Base-by-base conservation (phyloP, 30 jellyfish, hydroid and myxozoan genomes). In the Rhopilema esculentum region DNA sequence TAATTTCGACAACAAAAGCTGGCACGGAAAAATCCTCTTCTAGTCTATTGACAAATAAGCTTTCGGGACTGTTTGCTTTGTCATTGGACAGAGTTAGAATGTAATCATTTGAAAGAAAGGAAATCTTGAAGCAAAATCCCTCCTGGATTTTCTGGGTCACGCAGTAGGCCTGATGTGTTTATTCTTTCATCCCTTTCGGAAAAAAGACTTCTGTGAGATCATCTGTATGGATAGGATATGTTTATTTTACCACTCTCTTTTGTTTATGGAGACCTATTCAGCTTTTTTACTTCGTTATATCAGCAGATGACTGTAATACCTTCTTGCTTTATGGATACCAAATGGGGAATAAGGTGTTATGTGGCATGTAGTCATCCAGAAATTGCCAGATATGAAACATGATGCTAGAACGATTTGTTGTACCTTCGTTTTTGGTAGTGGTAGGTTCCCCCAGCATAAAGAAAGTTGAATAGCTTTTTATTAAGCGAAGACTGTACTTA, bases 1-100 rank as follows among this genome's bases (percentile, higher is more conserved):
- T 23, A 32, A 32, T 33, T 66, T 66, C 77, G 21, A 66, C 1
- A 28, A 23, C 77, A 66, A 66, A 66, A 66, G 50, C 40, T 66
- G 52, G 50, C 19, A 4, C 40, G 23, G 50, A 23, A 52, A 31
- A 57, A 78, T 65, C 88, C 66, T 18, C 0, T 78, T 76, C 66
- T 29, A 63, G 88, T 78, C 88, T 64, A 69, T 78, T 26, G 22
- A 69, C 66, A 78, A 78, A 78, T 33, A 78, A 16, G 71, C 76
- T 57, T 78, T 28, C 78, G 29, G 22, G 27, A 32, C 49, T 78
- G 49, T 78, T 78, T 78, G 79, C 88, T 31, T 27, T 62, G 12
- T 61, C 25, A 78, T 62, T 78, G 76, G 88, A 57, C 66, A 66
- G 61, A 25, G 17, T 27, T 27, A 28, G 71, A 77, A 61, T 32